phyloP scores from a whole-genome alignment of 1,140 invertebrate species.

The Whitmania pigra region DNA sequence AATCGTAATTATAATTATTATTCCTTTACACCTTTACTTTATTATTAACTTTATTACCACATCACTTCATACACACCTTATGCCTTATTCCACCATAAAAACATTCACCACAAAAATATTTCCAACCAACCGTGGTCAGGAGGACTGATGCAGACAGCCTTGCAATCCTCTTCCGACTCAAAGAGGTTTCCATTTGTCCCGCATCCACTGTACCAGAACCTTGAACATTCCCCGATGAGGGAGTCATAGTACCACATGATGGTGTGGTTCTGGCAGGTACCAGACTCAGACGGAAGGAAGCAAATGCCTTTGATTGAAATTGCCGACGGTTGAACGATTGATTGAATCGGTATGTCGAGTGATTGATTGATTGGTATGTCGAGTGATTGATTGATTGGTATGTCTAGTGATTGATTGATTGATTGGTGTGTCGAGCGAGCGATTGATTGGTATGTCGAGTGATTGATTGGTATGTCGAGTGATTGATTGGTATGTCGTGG shows the following conservation, averaged over 20 bases:
- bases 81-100: too few species aligned
- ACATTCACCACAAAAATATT: too few species aligned
- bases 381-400: background rate
- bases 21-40: too few species aligned
- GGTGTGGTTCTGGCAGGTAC: constrained; percentile 51
- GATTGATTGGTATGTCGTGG: background rate
- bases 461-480: too few species aligned
- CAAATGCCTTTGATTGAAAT: constrained; percentile 48
- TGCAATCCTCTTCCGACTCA: constrained; percentile 27
- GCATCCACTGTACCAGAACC: constrained; percentile 36
- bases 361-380: background rate
- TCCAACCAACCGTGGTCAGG: constrained; percentile 17
- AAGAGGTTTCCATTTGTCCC: constrained; percentile 33
- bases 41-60: too few species aligned
- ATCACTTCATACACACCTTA: too few species aligned
- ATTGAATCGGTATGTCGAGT: background rate
- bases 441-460: background rate
- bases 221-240: constrained; percentile 27
- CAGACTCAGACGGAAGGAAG: constrained; percentile 57
- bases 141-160: constrained; percentile 27
- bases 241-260: constrained; percentile 30
- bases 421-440: background rate
- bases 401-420: background rate
- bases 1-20: too few species aligned
- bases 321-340: constrained; percentile 6